phyloP scores from a whole-genome alignment of 2,113 vertebrate species.

The Nansenia antarctica region DNA sequence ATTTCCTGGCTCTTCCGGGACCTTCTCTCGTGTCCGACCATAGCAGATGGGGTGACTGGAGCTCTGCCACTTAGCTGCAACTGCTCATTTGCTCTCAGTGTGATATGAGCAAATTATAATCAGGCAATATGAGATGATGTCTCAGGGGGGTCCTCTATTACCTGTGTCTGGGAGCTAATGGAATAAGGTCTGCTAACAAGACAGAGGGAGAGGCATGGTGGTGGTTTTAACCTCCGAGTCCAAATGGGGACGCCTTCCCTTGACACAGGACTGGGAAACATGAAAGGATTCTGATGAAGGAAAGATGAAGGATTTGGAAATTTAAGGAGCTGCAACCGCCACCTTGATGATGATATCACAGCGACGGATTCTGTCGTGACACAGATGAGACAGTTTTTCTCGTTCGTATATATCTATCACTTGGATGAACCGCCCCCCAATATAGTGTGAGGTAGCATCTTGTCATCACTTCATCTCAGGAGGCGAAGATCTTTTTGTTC shows the following conservation, averaged over 20 bases:
- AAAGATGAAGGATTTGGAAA: neutral
- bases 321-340: neutral
- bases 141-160: conserved; percentile 4
- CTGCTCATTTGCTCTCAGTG: conserved; percentile 11
- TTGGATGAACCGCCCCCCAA: neutral
- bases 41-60: neutral
- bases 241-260: neutral
- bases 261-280: neutral
- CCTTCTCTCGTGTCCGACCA: conserved; percentile 25
- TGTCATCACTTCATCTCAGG: neutral
- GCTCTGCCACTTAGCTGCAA: conserved; percentile 4
- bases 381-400: neutral
- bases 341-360: neutral
- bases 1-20: too few relatives aligned
- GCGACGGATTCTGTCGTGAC: neutral
- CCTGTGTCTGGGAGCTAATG: neutral
- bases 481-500: neutral
- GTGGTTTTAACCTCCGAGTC: neutral
- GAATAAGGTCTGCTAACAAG: neutral
- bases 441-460: neutral
- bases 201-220: neutral
- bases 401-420: neutral
- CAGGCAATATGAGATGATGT: neutral
- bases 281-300: too few relatives aligned
- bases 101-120: neutral